Base-by-base conservation (phyloP, 2,797 vertebrate species). In the Varecia variegata region DNA sequence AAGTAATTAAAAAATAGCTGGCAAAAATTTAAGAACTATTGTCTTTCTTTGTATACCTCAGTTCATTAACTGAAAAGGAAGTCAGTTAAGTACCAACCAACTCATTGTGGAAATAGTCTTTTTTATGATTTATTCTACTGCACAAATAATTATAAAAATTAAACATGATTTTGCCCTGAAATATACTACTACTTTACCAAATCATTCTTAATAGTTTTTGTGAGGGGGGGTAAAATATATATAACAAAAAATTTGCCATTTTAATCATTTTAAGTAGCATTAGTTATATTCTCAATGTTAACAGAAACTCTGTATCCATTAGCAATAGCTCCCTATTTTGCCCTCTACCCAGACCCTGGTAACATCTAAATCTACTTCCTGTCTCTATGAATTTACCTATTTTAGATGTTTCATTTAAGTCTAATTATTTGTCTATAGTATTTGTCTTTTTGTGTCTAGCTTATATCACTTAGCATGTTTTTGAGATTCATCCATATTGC, bases 11-110 rank as follows among this genome's bases (percentile, higher is more conserved):
- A 60, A 96, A 95, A 88, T 0, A 60, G 12, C 17, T 38, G 13
- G 2, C 25, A 56, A 56, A 79, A 77, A 15, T 45, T 83, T 65
- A 88, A 50, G 74, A 80, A 13, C 8, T 96, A 11, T 67, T 54
- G 0, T 27, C 58, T 85, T 80, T 95, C 47, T 17, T 43, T 91
- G 85, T 32, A 62, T 40, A 79, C 15, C 5, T 97, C 93, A 67
- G 85, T 74, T 97, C 54, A 89, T 92, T 96, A 97, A 94, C 12
- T 83, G 74, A 94, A 96, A 88, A 96, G 23, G 67, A 93, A 81
- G 60, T 92, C 5, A 97, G 54, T 71, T 71, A 84, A 93, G 45
- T 9, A 60, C 58, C 90, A 96, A 71, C 14, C 58, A 87, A 15
- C 58, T 94, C 94, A 90, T 73, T 96, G 43, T 88, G 79, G n/a